phyloP scores from a whole-genome alignment of 2,113 vertebrate genomes.

The Empidonax traillii region DNA sequence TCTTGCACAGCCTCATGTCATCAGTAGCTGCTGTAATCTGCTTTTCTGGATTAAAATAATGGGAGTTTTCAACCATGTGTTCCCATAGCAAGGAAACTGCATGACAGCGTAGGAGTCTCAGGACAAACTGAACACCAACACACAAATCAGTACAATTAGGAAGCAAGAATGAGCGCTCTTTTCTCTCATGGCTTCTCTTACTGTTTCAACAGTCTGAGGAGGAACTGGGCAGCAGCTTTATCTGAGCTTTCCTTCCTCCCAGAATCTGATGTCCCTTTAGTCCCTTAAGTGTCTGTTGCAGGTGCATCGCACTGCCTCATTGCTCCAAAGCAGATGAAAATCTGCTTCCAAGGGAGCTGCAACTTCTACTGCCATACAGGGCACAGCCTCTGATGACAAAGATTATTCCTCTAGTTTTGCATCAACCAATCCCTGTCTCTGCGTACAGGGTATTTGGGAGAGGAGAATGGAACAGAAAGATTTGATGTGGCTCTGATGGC shows the following conservation, averaged over 20 bases:
- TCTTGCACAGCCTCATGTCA: neutral
- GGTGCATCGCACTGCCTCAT: fast-evolving
- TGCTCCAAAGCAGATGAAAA: neutral
- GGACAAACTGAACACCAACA: neutral
- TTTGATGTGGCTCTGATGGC: neutral
- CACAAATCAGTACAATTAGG: fast-evolving
- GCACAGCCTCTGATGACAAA: neutral
- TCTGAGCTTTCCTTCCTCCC: neutral
- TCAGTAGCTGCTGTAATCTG: neutral
- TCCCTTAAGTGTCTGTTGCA: neutral
- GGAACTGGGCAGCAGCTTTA: neutral
- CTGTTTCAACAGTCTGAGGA: neutral
- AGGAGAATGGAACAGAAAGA: neutral
- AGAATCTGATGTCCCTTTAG: neutral
- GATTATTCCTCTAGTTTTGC: neutral
- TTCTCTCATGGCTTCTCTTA: neutral
- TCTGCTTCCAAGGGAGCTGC: neutral
- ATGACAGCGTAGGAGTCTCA: neutral
- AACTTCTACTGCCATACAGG: neutral
- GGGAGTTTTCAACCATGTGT: neutral
- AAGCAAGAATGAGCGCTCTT: neutral
- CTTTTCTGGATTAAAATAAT: neutral
- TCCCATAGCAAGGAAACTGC: neutral
- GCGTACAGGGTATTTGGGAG: neutral
- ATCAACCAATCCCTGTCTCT: neutral